These are phyloP conservation scores for Drosophila hamatofila DNA, from an alignment of 2,888 invertebrate species.

Conservation along the genomic window DNA sequence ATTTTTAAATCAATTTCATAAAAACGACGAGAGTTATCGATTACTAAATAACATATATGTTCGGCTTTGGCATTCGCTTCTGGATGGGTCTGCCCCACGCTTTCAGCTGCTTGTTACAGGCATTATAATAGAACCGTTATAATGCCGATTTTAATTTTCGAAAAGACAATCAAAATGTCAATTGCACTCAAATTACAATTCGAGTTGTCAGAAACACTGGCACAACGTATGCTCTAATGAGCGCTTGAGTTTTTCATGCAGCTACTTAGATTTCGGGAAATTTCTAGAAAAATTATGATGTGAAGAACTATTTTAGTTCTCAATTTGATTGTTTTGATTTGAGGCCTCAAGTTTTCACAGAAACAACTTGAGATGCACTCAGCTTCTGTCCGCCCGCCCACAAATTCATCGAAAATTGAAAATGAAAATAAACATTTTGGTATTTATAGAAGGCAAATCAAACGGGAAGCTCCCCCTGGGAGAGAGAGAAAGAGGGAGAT, in stretches of 20 bases:
- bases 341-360: not conserved
- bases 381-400: not conserved
- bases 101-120: not conserved
- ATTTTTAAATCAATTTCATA: too few relatives aligned
- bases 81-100: not conserved
- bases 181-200: not conserved
- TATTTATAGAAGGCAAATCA: not conserved
- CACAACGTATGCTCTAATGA: not conserved
- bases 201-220: not conserved
- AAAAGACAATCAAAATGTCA: not conserved
- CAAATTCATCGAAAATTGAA: not conserved
- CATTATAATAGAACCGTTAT: not conserved
- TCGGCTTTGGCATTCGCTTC: not conserved
- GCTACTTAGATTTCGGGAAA: not conserved
- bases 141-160: not conserved
- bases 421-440: constrained; percentile 2
- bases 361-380: constrained; percentile 1
- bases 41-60: too few relatives aligned
- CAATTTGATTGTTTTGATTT: not conserved
- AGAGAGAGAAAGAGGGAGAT: too few relatives aligned
- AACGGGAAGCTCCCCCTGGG: too few relatives aligned
- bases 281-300: not conserved
- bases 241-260: not conserved
- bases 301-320: not conserved
- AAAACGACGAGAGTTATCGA: too few relatives aligned